Evolutionary conservation across 2,797 vertebrate species (phyloP).

Genomic region (Rhinogobio ventralis): DNA sequence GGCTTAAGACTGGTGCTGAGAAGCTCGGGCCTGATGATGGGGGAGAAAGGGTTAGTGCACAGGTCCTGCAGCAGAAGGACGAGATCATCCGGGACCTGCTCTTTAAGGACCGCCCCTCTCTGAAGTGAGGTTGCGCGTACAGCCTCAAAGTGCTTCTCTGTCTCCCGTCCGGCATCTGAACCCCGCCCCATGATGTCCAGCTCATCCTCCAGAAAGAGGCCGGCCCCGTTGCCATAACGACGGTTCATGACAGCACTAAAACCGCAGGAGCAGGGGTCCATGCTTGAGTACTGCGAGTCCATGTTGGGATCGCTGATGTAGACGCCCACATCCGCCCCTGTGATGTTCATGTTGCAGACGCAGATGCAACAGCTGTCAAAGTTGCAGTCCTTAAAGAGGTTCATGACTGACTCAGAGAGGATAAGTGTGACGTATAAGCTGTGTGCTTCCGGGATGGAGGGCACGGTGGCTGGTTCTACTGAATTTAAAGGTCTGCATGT

Average conservation of each 20-base stretch:
- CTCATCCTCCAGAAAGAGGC: slow-evolving; percentile 97
- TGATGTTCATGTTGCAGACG: slow-evolving; percentile 99
- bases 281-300: slow-evolving; percentile 85
- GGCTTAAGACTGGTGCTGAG: slow-evolving; percentile 61
- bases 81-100: slow-evolving; percentile 89
- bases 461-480: slow-evolving; percentile 94
- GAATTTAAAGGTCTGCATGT: slow-evolving; percentile 96
- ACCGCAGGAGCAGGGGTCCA: slow-evolving; percentile 87
- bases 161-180: slow-evolving; percentile 91
- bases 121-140: slow-evolving; percentile 85
- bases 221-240: slow-evolving; percentile 94
- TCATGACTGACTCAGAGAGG: slow-evolving; percentile 97
- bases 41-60: slow-evolving; percentile 95
- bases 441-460: slow-evolving; percentile 96
- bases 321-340: slow-evolving; percentile 95
- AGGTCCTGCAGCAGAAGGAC: slow-evolving; percentile 95
- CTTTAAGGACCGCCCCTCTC: slow-evolving; percentile 73
- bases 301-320: slow-evolving; percentile 94
- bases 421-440: slow-evolving; percentile 99
- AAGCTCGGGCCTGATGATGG: slow-evolving; percentile 88
- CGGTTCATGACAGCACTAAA: slow-evolving; percentile 98
- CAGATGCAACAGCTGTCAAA: slow-evolving; percentile 99
- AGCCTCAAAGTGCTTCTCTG: slow-evolving; percentile 93
- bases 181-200: slow-evolving; percentile 94
- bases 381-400: slow-evolving; percentile 99